Evolutionary conservation across 2,113 vertebrate genomes (phyloP).

Genomic region (Hoplias malabaricus): DNA sequence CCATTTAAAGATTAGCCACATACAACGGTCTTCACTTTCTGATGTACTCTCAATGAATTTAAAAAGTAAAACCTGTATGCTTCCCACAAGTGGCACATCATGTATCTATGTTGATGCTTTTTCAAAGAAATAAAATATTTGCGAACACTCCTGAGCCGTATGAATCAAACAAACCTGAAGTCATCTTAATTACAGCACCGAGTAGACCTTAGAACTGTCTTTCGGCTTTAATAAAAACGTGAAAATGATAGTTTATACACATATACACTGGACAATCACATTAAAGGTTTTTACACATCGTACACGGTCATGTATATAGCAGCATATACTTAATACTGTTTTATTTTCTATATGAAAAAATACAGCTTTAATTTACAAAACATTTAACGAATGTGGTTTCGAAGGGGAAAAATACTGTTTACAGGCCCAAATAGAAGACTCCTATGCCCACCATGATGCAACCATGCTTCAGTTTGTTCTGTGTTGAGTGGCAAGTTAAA

Average conservation of each 20-base stretch:
- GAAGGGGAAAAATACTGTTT: slow-evolving; percentile 58
- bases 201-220: slow-evolving; percentile 49
- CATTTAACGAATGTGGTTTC: slow-evolving; percentile 61
- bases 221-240: slow-evolving; percentile 81
- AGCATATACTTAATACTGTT: slow-evolving; percentile 77
- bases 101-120: slow-evolving; percentile 9
- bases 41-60: not conserved
- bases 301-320: slow-evolving; percentile 76
- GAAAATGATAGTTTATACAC: slow-evolving; percentile 77
- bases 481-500: slow-evolving; percentile 69
- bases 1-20: not conserved
- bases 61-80: not conserved
- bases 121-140: slow-evolving; percentile 47
- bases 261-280: slow-evolving; percentile 76
- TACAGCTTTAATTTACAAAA: slow-evolving; percentile 86
- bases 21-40: not conserved
- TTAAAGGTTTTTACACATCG: slow-evolving; percentile 78
- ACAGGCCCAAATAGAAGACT: slow-evolving; percentile 59
- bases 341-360: slow-evolving; percentile 81
- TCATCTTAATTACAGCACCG: not conserved
- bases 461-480: slow-evolving; percentile 39
- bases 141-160: not conserved
- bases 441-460: slow-evolving; percentile 54
- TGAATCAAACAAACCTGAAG: not conserved
- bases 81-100: not conserved